These are phyloP conservation scores for Epinotia demarniana DNA, from an alignment of 2,888 invertebrate genomes.

Conservation along the genomic window DNA sequence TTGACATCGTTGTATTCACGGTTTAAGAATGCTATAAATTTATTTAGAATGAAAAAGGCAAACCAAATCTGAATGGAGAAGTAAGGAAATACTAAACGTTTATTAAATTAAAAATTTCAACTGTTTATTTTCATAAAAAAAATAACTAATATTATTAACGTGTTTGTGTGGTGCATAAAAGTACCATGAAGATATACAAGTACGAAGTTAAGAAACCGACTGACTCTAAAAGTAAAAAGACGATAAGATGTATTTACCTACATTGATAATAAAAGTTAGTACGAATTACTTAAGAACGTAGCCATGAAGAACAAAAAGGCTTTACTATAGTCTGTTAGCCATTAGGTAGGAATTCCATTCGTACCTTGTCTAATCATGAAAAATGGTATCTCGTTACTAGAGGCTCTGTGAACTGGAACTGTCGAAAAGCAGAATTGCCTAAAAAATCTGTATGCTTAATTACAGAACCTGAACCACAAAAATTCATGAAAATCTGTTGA, in stretches of 20 bases:
- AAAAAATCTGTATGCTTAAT: too few species aligned
- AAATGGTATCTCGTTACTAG: neutral
- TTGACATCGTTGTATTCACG: too few species aligned
- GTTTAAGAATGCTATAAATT: too few species aligned
- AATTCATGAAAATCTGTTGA: too few species aligned
- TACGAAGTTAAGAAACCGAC: neutral
- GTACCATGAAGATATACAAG: neutral
- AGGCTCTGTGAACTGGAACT: too few species aligned
- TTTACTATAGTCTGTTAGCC: neutral
- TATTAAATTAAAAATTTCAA: too few species aligned
- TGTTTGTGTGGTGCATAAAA: neutral
- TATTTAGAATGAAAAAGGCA: too few species aligned
- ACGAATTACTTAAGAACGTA: neutral
- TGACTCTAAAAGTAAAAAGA: neutral
- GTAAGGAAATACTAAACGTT: neutral
- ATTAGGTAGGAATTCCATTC: neutral
- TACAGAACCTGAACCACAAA: too few species aligned
- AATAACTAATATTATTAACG: too few species aligned
- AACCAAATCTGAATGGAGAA: neutral
- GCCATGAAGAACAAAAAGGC: neutral
- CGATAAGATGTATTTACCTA: neutral
- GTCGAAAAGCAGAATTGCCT: too few species aligned
- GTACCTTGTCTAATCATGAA: neutral
- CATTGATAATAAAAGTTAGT: neutral
- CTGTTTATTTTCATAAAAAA: too few species aligned